Evolutionary conservation across 64 coral and sea anemone species (phyloP), one percentile per base, ranked within the genome.

Genomic region (Actinia tenebrosa): DNA sequence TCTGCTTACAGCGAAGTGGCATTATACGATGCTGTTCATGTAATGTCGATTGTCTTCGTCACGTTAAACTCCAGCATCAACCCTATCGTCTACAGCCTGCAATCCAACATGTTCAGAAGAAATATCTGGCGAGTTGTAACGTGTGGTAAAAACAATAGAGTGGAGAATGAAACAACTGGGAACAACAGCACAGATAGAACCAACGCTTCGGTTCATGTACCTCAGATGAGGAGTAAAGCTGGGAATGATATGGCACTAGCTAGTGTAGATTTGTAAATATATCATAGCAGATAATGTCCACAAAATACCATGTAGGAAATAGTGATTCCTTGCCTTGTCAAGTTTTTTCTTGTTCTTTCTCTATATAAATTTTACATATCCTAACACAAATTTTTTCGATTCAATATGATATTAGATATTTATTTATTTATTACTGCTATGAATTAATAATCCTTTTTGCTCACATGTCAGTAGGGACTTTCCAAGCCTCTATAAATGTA

Each of bases 81-180:
- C n/a, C 85, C 85, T 45, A 20, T 86, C 14, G 11, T 86, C 10
- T 86, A 86, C 63, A 86, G 85, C 64, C 64, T 86, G 18, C 85
- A 86, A 60, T 69, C 42, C 62, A 46, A 53, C n/a, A 62, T 62
- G 27, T 86, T 86, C 45, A 62, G 85, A 11, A 55, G 26, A 22
- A 53, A 84, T 30, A 19, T 84, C n/a, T 77, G 71, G 71, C 71
- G 71, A 13, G 71, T 77, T 27, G 71, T n/a, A 77, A 77, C 71
- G 17, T 77, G 77, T 79, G 42, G 77, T 10, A 79, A 79, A 16
- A 19, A 79, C 45, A 43, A 45, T 4, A 79, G 16, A 13, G 37
- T 15, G 2, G 27, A 79, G 13, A 43, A 44, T 47, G 77, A 79
- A 43, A 45, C 77, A 17, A 45, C 27, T 17, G 71, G 23, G 71